Evolutionary conservation across 2,797 vertebrate species (phyloP), one percentile per base, ranked within the genome.

Genomic region (Gymnocypris eckloni): DNA sequence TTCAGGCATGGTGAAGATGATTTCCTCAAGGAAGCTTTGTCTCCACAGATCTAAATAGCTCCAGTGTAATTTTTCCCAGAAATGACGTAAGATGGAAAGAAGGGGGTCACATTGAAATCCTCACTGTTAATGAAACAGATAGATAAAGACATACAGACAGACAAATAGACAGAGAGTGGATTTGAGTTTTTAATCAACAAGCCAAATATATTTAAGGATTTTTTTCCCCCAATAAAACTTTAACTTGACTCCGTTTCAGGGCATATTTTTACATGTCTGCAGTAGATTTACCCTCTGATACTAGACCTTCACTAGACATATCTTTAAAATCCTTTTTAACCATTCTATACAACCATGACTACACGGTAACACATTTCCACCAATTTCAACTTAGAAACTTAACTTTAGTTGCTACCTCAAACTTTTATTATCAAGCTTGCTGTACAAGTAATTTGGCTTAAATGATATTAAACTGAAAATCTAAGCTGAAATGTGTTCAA

Each of bases 1-100:
- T 88, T 69, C 83, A 85, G 66, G 9, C 50, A 7, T 28, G 72
- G 15, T 52, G 59, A 77, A 67, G 59, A 77, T 66, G 61, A 67
- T 64, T 75, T 75, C 11, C 28, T 75, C n/a, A 39, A n/a, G 45
- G 43, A 75, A 37, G 41, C 18, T 75, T 75, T 61, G 56, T 50
- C 56, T 71, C 28, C 56, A 82, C 52, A 59, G 15, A 59, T 37
- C 37, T 41, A 4, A 45, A 59, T 43, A 39, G 33, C 69, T 59
- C 28, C 12, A 39, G 70, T 71, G 33, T 73, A 2, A 45, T 37
- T 39, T 75, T 50, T 45, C 39, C 41, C 54, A 83, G 41, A 41
- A 73, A 73, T 73, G 41, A 83, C 22, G 3, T 75, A 59, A 54
- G 48, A 70, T 37, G 79, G 28, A 69, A 48, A 69, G 18, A 22